A percentile compares a stretch with the other conserved stretches of the same genome.
phyloP scores from a whole-genome alignment of 2,888 invertebrate species.

The Rutpela maculata region DNA sequence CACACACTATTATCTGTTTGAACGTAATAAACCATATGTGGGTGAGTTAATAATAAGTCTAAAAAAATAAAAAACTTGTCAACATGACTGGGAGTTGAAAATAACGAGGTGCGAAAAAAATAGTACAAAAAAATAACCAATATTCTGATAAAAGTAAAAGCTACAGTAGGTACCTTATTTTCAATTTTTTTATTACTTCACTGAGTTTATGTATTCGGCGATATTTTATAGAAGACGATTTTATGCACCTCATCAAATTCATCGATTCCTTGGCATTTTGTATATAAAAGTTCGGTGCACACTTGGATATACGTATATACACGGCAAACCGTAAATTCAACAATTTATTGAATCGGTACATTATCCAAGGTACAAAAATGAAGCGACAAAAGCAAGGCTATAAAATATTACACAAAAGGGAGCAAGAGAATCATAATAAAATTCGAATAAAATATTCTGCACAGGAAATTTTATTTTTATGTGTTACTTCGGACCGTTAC shows the following conservation, averaged over 20 bases:
- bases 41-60: neutral
- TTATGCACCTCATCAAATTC: conserved; percentile 30
- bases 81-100: neutral
- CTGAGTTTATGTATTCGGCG: neutral
- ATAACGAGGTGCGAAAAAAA: neutral
- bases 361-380: conserved; percentile 48
- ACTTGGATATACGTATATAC: conserved; percentile 37
- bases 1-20: too few species aligned
- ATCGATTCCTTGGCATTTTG: conserved; percentile 23
- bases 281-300: conserved; percentile 33
- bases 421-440: conserved; percentile 43
- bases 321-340: conserved; percentile 45
- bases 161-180: neutral
- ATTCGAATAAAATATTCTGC: conserved; percentile 40
- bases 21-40: neutral
- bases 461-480: neutral
- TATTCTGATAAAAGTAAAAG: conserved; percentile 3
- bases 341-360: conserved; percentile 51
- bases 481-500: neutral
- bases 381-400: conserved; percentile 41
- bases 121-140: neutral
- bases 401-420: conserved; percentile 40
- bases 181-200: conserved; percentile 1
- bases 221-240: conserved; percentile 1
- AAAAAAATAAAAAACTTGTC: neutral